A percentile compares a stretch with the other conserved stretches of the same genome.
Evolutionary conservation across 2,113 vertebrate genomes (phyloP).

Genomic region (Solenodon paradoxus): DNA sequence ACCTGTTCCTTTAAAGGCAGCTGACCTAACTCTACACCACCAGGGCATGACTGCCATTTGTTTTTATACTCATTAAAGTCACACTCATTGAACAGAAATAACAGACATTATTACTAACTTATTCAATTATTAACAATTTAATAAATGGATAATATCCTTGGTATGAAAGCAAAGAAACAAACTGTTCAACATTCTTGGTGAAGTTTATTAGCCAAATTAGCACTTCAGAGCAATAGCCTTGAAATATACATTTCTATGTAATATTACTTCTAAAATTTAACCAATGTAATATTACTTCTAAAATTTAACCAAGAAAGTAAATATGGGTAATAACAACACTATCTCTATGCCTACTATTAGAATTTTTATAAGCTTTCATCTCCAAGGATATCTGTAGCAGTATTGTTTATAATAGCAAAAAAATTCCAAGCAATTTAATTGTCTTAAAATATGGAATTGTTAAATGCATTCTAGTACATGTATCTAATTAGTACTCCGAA

Average conservation of each 20-base stretch:
- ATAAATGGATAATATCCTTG: background rate
- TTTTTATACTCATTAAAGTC: background rate
- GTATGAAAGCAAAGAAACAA: background rate
- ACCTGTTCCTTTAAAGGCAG: no score
- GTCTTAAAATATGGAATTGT: background rate
- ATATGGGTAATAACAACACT: background rate
- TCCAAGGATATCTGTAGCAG: background rate
- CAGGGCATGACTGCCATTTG: no score
- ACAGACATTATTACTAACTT: background rate
- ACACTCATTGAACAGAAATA: background rate
- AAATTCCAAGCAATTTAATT: background rate
- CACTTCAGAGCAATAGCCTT: background rate
- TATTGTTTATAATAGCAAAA: background rate
- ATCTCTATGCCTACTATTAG: background rate
- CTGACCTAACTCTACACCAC: no score
- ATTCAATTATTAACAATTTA: background rate
- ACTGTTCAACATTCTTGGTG: no score
- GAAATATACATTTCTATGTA: background rate
- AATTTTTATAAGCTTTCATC: background rate
- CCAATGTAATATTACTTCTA: background rate
- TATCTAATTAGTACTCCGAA: background rate
- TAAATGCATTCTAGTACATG: background rate
- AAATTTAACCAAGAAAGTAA: background rate
- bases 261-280: background rate
- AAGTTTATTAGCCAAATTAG: background rate